Evolutionary conservation across 2,797 vertebrate species (phyloP).

Genomic region (Centropyge bicolor): DNA sequence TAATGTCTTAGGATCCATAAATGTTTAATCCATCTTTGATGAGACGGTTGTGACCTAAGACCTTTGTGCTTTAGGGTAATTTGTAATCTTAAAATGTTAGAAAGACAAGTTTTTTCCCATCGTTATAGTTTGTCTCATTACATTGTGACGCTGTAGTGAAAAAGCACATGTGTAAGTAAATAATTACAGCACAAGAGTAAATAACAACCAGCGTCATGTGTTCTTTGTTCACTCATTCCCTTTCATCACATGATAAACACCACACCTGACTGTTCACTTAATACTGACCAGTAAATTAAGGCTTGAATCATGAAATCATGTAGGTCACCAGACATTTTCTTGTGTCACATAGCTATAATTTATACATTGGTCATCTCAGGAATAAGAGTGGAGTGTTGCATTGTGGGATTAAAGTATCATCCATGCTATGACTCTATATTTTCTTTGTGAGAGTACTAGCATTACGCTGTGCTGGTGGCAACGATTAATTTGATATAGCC

Average conservation of each 20-base stretch:
- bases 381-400: background rate
- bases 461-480: conserved; percentile 3
- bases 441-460: conserved; percentile 17
- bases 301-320: background rate
- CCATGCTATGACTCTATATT: background rate
- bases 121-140: background rate
- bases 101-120: too few relatives aligned
- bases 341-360: background rate
- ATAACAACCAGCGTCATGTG: background rate
- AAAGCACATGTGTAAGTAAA: background rate
- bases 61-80: background rate
- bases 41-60: background rate
- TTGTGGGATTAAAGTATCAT: conserved; percentile 14
- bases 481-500: background rate
- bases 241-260: conserved; percentile 19
- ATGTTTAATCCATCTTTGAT: background rate
- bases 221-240: conserved; percentile 4
- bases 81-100: background rate
- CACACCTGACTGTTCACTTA: background rate
- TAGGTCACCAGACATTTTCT: background rate
- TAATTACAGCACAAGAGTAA: background rate
- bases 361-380: background rate
- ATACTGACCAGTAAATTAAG: background rate
- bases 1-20: background rate
- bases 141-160: background rate